Base-by-base conservation (phyloP, 2,888 invertebrate genomes). In the Parnassius apollo region DNA sequence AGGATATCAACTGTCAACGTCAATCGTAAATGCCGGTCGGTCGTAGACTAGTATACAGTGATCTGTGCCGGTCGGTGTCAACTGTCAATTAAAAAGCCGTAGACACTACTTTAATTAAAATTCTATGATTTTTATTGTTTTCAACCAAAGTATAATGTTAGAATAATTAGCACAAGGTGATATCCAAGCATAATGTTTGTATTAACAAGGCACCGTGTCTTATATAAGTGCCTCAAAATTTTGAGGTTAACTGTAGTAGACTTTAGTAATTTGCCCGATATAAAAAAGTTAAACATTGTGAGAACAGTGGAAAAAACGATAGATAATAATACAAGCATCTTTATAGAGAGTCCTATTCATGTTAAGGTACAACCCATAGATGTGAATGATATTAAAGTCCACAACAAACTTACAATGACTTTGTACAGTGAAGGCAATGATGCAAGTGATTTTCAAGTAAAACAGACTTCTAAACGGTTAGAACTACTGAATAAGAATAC, bases 291-390 rank as follows among this genome's bases (percentile, higher is more conserved):
- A 68, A 89, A 88, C 70, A 74, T 88, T 12, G 84, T 92, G 46
- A 84, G 91, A 69, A 91, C 91, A 2, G 89, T 92, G 9, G 92
- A 92, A 73, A 92, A 91, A 77, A 85, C 85, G 44, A 87, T 92
- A 67, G 90, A 91, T 59, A 84, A 82, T 59, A 89, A 86, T 65
- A 88, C 92, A 13, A 86, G 83, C 68, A 91, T 92, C 62, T 91
- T 90, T 63, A 86, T 92, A 18, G 92, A 92, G 64, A 92, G 92
- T 64, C 92, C 92, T 42, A 92, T 92, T 71, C 91, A 92, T 70
- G 91, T 92, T 53, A 91, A 86, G 69, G 82, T 92, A 54, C 82
- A 85, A 66, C 92, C 92, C 2, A 90, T 92, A 65, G 91, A 92
- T 66, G 86, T 89, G 0, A 86, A 89, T 61, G 88, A 91, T 65